These are phyloP conservation scores for Chloropsis cyanopogon DNA, from an alignment of 2,113 vertebrate genomes.

Conservation along the genomic window DNA sequence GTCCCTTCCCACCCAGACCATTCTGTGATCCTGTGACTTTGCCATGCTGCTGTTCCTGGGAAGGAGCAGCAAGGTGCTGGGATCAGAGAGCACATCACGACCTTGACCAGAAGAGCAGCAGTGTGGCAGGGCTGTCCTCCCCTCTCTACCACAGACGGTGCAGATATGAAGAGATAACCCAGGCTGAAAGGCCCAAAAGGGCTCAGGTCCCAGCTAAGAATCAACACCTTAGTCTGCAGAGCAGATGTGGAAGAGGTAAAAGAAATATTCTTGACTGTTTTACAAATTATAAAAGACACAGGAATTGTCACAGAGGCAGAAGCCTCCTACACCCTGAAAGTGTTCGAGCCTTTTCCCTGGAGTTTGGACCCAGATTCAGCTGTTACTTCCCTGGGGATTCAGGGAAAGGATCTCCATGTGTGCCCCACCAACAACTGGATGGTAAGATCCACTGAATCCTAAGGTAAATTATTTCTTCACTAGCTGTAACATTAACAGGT, in stretches of 20 bases:
- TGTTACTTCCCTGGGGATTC: not conserved
- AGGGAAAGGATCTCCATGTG: not conserved
- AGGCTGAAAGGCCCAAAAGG: not conserved
- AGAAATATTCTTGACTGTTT: not conserved
- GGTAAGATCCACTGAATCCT: not conserved
- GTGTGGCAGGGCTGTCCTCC: not conserved
- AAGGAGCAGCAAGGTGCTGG: rapidly evolving
- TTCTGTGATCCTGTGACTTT: not conserved
- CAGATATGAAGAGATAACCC: not conserved
- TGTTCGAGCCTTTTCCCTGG: not conserved
- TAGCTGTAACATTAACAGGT: not conserved
- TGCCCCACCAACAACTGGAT: not conserved
- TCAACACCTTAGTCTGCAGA: not conserved
- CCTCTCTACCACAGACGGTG: not conserved
- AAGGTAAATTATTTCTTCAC: not conserved
- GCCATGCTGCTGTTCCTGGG: not conserved
- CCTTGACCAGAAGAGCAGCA: not conserved
- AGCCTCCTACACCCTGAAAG: no score
- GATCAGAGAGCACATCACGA: rapidly evolving
- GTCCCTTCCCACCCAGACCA: not conserved
- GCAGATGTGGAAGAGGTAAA: not conserved
- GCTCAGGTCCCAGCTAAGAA: not conserved
- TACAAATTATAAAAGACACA: not conserved
- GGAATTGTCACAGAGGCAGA: no score
- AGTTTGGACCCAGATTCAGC: not conserved